Conservation (phyloP, 2,797 vertebrate genomes). For the Sebastes diploproa region DNA sequence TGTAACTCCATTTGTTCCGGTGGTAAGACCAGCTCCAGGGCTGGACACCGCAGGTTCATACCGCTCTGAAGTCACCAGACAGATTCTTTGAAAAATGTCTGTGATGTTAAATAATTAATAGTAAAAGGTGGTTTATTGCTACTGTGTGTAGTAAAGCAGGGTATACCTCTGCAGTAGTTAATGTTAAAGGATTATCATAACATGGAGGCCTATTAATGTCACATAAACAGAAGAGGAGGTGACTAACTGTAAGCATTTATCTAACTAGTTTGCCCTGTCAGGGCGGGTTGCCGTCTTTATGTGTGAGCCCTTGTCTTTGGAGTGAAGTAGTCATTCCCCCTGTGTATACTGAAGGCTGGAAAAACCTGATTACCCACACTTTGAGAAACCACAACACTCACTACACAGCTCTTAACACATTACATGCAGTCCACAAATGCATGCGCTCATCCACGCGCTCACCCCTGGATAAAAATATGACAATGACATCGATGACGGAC, state of each 20-base stretch:
- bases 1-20: background rate
- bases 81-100: background rate
- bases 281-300: slow-evolving; percentile 28
- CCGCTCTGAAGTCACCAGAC: background rate
- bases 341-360: slow-evolving; percentile 47
- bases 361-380: slow-evolving; percentile 69
- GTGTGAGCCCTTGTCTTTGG: slow-evolving; percentile 33
- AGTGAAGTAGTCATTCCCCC: slow-evolving; percentile 11
- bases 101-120: background rate
- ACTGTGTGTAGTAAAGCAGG: background rate
- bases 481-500: slow-evolving; percentile 14
- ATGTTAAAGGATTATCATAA: slow-evolving; percentile 2
- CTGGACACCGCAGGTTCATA: background rate
- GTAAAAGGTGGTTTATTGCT: background rate
- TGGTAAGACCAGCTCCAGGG: background rate
- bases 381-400: slow-evolving; percentile 6
- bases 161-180: background rate
- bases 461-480: background rate
- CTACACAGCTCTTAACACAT: background rate
- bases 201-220: slow-evolving; percentile 3
- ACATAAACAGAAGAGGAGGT: slow-evolving; percentile 23
- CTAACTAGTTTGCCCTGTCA: slow-evolving; percentile 65
- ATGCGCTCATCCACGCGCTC: background rate
- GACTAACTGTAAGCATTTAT: slow-evolving; percentile 58
- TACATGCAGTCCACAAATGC: background rate